Evolutionary conservation across 2,113 vertebrate genomes (phyloP).

Genomic region (Synodontis membranacea): DNA sequence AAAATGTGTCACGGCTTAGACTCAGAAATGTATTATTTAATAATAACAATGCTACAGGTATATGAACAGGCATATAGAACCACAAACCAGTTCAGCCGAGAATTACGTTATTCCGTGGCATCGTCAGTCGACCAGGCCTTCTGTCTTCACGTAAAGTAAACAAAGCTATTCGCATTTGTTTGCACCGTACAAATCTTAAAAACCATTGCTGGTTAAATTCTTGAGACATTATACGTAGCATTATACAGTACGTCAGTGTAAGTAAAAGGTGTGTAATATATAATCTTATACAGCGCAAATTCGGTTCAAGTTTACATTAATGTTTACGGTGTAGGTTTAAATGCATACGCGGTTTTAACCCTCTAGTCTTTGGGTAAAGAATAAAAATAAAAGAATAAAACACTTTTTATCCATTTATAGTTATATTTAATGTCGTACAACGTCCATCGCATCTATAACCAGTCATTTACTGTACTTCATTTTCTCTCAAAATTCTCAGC

Average conservation of each 20-base stretch:
- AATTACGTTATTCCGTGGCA: not conserved
- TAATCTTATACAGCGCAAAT: no score
- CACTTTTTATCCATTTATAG: not conserved
- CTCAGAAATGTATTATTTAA: not conserved
- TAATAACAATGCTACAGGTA: not conserved
- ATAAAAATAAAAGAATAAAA: not conserved
- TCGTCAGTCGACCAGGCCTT: not conserved
- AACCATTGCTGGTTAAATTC: not conserved
- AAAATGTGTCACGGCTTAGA: conserved; percentile 11
- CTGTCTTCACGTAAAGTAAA: not conserved
- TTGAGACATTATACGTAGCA: not conserved
- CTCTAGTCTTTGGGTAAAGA: not conserved
- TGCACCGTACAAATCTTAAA: not conserved
- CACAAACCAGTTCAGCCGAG: not conserved
- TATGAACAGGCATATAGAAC: not conserved
- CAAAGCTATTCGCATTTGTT: conserved; percentile 2
- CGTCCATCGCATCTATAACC: not conserved
- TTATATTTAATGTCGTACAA: not conserved
- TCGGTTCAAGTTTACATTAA: no score
- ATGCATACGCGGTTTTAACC: not conserved
- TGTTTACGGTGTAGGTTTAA: not conserved
- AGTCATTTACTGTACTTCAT: no score
- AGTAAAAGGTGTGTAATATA: no score
- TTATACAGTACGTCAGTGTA: not conserved
- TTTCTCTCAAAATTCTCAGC: no score